phyloP scores from a whole-genome alignment of 2,113 vertebrate genomes.

The Macquaria ambigua region DNA sequence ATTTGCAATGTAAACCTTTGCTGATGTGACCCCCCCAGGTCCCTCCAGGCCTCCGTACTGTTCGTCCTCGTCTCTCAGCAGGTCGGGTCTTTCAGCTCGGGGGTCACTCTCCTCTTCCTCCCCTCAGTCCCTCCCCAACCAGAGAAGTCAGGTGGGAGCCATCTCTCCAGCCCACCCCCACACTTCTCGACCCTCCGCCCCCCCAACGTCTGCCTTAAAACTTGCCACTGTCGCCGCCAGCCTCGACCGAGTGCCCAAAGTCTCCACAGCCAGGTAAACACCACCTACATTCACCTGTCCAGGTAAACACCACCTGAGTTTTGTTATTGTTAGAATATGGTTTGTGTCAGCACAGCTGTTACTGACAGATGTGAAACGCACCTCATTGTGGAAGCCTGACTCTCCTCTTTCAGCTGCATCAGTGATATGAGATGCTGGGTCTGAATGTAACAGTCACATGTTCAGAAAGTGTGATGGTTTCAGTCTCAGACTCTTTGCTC shows the following conservation, averaged over 20 bases:
- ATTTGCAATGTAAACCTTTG: neutral
- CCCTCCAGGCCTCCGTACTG: slow-evolving; percentile 90
- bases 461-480: too few species aligned
- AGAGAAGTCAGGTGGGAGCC: slow-evolving; percentile 91
- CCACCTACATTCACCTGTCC: neutral
- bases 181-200: slow-evolving; percentile 90
- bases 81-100: slow-evolving; percentile 69
- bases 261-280: slow-evolving; percentile 85
- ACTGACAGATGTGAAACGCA: too few species aligned
- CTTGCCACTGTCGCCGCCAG: slow-evolving; percentile 93
- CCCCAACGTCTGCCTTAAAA: slow-evolving; percentile 95
- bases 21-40: slow-evolving; percentile 75
- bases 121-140: slow-evolving; percentile 89
- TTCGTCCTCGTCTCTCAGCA: slow-evolving; percentile 88
- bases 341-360: too few species aligned
- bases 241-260: slow-evolving; percentile 93
- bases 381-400: too few species aligned
- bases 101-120: slow-evolving; percentile 89
- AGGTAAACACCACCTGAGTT: neutral
- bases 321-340: too few species aligned
- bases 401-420: too few species aligned
- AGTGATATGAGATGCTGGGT: too few species aligned
- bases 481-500: too few species aligned
- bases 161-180: slow-evolving; percentile 92
- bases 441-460: too few species aligned